Percentiles rank a stretch among this genome's conserved stretches.
These are phyloP conservation scores for Penaeus vannamei DNA, from an alignment of 1,140 invertebrate species.

Conservation along the genomic window DNA sequence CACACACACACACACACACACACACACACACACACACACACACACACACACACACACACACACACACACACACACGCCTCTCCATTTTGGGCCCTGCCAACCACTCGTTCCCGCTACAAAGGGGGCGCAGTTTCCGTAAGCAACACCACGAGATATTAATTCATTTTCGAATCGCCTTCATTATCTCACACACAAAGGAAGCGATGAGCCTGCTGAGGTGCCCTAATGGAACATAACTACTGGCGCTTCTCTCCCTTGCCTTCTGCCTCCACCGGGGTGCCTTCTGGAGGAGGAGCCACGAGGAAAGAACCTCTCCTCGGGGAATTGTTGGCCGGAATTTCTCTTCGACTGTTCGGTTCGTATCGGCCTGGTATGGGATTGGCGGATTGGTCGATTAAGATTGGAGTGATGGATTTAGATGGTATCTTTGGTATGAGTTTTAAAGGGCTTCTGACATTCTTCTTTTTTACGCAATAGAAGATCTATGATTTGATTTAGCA, in stretches of 20 bases:
- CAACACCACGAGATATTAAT: conserved; percentile 64
- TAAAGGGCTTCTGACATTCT: no score
- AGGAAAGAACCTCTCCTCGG: neutral
- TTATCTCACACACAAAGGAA: conserved; percentile 63
- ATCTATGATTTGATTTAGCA: no score
- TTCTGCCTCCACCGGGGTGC: conserved; percentile 35
- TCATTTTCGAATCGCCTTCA: conserved; percentile 65
- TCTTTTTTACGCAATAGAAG: no score
- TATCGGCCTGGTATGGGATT: no score
- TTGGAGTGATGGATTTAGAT: no score
- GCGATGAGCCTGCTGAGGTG: conserved; percentile 54
- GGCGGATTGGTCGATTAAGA: no score
- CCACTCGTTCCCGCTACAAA: conserved; percentile 55
- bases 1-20: no score
- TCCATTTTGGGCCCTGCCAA: conserved; percentile 45
- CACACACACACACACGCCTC: neutral
- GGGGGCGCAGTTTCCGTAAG: conserved; percentile 63
- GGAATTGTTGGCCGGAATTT: no score
- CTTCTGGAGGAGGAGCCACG: conserved; percentile 7
- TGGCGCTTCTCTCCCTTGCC: conserved; percentile 31
- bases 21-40: no score
- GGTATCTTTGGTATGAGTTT: no score
- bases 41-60: no score
- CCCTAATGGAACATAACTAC: conserved; percentile 58
- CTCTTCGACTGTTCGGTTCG: no score